Evolutionary conservation across 2,888 invertebrate species (phyloP).

Genomic region (Tyria jacobaeae): DNA sequence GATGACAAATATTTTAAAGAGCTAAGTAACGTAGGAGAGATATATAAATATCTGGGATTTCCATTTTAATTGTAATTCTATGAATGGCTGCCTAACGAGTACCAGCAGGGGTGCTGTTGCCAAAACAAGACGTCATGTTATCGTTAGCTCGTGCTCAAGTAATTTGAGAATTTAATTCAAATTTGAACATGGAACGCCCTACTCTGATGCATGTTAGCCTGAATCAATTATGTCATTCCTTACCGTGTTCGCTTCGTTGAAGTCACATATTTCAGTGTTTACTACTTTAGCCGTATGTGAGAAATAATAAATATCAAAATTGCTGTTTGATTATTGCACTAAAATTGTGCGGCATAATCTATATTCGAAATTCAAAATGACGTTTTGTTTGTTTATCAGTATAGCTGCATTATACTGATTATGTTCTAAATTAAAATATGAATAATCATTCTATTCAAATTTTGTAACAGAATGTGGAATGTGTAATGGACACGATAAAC

Average conservation of each 20-base stretch:
- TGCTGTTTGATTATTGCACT: not conserved
- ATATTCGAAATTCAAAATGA: no score
- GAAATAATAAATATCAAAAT: not conserved
- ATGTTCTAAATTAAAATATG: not conserved
- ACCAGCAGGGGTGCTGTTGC: slow-evolving; percentile 8
- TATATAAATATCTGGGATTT: not conserved
- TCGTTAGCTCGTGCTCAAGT: slow-evolving; percentile 13
- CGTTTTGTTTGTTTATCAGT: not conserved
- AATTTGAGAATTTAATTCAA: slow-evolving; percentile 16
- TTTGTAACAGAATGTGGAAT: not conserved
- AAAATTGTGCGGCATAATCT: not conserved
- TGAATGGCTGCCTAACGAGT: not conserved
- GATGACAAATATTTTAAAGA: not conserved
- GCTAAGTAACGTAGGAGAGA: not conserved
- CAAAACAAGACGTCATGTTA: slow-evolving; percentile 6
- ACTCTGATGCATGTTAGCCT: slow-evolving; percentile 29
- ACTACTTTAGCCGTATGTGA: not conserved
- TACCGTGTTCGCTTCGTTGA: slow-evolving; percentile 25
- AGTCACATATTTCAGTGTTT: not conserved
- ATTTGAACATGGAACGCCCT: slow-evolving; percentile 34
- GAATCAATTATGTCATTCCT: slow-evolving; percentile 30
- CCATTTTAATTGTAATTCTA: not conserved
- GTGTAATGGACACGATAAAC: not conserved
- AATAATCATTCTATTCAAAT: not conserved
- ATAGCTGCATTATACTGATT: not conserved